Percentiles rank a stretch among this genome's conserved stretches.
phyloP scores from a whole-genome alignment of 2,888 invertebrate genomes.

The Heliconius aoede region DNA sequence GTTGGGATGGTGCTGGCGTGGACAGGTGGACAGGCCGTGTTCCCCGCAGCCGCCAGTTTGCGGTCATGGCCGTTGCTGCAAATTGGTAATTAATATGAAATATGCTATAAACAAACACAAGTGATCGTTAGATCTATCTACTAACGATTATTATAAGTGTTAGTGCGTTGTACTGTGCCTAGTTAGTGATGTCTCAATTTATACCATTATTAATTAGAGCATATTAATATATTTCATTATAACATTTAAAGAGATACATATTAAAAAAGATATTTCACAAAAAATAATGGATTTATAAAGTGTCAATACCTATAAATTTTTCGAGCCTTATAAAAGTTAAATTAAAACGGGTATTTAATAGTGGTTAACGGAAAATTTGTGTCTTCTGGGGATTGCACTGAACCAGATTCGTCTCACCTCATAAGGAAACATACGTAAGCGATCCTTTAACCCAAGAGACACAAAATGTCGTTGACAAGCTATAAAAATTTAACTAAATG shows the following conservation, averaged over 20 bases:
- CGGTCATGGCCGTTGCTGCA: constrained; percentile 41
- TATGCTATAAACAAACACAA: constrained; percentile 41
- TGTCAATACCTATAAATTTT: background rate
- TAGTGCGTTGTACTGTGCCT: background rate
- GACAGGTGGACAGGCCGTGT: constrained; percentile 64
- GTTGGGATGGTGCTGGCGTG: constrained; percentile 56
- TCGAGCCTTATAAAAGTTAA: background rate
- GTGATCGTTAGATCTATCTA: constrained; percentile 13
- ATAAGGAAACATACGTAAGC: too few species aligned
- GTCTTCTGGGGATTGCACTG: too few species aligned
- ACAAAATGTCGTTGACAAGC: too few species aligned
- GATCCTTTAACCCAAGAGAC: too few species aligned
- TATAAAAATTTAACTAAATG: too few species aligned
- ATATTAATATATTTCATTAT: background rate
- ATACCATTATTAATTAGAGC: constrained; percentile 8
- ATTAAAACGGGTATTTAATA: too few species aligned
- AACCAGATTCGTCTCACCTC: too few species aligned
- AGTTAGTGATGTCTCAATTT: background rate
- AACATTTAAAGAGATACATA: background rate
- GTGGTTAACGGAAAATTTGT: too few species aligned
- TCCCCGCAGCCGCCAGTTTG: constrained; percentile 43
- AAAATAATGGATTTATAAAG: constrained; percentile 19
- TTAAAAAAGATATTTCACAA: background rate
- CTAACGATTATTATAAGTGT: constrained; percentile 24
- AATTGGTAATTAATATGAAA: constrained; percentile 48